Conservation (phyloP, 1,140 invertebrate genomes). For the Megalonaias nervosa region DNA sequence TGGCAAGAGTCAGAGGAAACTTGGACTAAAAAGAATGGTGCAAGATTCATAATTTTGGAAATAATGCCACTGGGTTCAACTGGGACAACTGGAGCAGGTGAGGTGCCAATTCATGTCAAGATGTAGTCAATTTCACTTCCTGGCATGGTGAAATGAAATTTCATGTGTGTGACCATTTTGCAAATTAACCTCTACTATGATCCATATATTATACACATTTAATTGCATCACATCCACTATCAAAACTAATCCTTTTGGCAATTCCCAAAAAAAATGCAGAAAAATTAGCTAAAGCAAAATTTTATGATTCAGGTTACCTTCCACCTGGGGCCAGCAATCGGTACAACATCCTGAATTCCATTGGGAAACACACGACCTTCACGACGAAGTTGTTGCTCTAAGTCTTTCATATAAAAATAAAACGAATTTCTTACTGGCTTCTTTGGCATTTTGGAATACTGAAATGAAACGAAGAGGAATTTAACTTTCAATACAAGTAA, state of each 20-base stretch:
- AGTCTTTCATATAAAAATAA: conserved; percentile 65
- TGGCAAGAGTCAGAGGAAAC: no score
- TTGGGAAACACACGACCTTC: conserved; percentile 56
- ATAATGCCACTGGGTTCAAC: no score
- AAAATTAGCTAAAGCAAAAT: not conserved
- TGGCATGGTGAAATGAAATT: not conserved
- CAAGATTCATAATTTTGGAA: no score
- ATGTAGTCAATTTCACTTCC: no score
- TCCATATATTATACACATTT: not conserved
- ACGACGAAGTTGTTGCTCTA: conserved; percentile 48
- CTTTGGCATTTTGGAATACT: conserved; percentile 53
- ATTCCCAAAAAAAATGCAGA: not conserved
- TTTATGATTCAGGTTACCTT: conserved; percentile 38
- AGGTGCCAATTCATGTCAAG: no score
- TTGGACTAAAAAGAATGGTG: no score
- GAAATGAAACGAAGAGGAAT: not conserved
- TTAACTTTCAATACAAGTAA: no score
- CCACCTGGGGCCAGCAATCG: conserved; percentile 60
- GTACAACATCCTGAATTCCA: conserved; percentile 61
- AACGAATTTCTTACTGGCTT: conserved; percentile 60
- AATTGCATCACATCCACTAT: not conserved
- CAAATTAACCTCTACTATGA: not conserved
- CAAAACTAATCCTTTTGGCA: not conserved
- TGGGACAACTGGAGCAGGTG: no score
- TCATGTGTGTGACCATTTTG: not conserved